Percentiles rank a stretch among this genome's conserved stretches.
These are phyloP conservation scores for Leptobrachium leishanense DNA, from an alignment of 2,113 vertebrate genomes.

Conservation along the genomic window DNA sequence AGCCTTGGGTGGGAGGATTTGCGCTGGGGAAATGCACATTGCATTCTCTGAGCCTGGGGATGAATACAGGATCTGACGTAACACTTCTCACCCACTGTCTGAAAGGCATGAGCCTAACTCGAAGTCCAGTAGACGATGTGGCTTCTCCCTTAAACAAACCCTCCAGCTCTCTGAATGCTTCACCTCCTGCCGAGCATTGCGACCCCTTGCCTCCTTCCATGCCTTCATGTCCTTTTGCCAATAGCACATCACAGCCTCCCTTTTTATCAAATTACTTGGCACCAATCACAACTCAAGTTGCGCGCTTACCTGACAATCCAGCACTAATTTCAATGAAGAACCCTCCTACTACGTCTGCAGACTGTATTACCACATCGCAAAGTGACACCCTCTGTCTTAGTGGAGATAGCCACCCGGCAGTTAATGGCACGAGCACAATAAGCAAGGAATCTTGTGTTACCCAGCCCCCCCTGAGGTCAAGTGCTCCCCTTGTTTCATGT, in stretches of 20 bases:
- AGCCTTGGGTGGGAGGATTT: constrained; percentile 2
- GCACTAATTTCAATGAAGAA: background rate
- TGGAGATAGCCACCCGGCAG: no score
- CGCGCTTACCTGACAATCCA: background rate
- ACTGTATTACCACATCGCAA: background rate
- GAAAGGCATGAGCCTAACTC: constrained; percentile 25
- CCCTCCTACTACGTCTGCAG: background rate
- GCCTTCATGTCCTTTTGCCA: background rate
- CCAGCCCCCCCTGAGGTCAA: no score
- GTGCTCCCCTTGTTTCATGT: no score
- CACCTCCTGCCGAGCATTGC: background rate
- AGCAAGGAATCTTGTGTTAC: no score
- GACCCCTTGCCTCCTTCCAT: background rate
- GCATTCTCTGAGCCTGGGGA: background rate
- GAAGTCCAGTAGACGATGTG: constrained; percentile 41
- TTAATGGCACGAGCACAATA: no score
- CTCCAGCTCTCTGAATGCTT: background rate
- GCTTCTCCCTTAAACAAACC: background rate
- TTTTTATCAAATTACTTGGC: background rate
- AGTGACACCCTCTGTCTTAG: background rate
- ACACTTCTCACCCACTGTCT: constrained; percentile 39
- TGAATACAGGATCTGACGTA: constrained; percentile 19
- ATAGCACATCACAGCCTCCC: background rate
- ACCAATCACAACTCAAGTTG: constrained; percentile 31
- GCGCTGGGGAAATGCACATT: constrained; percentile 44